Base-by-base conservation (phyloP, 2,797 vertebrate species). In the Hephaestus fuliginosus region DNA sequence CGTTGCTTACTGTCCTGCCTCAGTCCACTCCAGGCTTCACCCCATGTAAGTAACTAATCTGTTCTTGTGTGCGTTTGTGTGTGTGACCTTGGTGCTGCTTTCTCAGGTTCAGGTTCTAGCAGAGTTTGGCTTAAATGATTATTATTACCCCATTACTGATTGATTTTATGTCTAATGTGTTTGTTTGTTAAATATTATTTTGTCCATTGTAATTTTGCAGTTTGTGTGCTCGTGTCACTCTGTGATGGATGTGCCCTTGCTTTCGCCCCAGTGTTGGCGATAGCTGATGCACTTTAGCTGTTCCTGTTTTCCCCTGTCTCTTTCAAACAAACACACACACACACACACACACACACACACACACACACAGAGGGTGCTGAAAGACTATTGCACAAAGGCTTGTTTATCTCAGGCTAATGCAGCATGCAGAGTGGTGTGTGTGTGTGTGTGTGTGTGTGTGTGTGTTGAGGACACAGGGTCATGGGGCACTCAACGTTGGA, bases 191-290 rank as follows among this genome's bases (percentile, higher is more conserved):
- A 90, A 90, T 88, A 85, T 81, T 81, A 57, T 70, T 80, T 58
- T 17, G 56, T 20, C 25, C 51, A 67, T 84, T 73, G 82, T 75
- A 63, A 48, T 44, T 61, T 55, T 75, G 60, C 58, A 43, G 30
- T 61, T 53, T 57, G 66, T 67, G 76, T 66, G 72, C 25, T 49
- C 28, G 30, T 86, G 84, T 85, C 82, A 85, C 2, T 5, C 4
- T 82, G 74, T 93, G 92, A 92, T 91, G 86, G 87, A 91, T 89
- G 62, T 87, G 89, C 73, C 88, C 82, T 77, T 20, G 58, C 63
- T 80, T 82, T 89, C 2, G 70, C 79, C 85, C 83, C 68, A 13
- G 77, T 11, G 2, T 43, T 85, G 76, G 84, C 82, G 76, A 86
- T 57, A 80, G 83, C 84, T 88, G 85, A 85, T 88, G 84, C 81